These are phyloP conservation scores for Boulengerochromis microlepis DNA, from an alignment of 2,113 vertebrate species.

Conservation along the genomic window DNA sequence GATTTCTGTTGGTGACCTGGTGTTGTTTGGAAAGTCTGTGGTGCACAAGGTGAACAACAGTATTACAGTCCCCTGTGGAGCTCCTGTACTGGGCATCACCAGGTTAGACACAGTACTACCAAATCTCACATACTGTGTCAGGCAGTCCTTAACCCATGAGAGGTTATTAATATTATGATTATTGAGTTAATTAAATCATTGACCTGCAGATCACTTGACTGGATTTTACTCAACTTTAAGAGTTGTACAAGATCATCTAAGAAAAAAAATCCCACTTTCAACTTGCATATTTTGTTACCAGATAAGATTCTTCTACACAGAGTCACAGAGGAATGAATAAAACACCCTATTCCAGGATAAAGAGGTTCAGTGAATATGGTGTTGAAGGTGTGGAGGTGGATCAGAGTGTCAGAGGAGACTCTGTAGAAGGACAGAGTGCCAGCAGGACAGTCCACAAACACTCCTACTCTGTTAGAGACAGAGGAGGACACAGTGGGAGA, in stretches of 20 bases:
- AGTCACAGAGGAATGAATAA: neutral
- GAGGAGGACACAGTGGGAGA: neutral
- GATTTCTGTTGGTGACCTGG: neutral
- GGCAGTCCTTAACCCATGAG: neutral
- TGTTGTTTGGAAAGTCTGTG: neutral
- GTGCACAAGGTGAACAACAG: neutral
- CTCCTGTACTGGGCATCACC: neutral
- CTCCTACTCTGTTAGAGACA: neutral
- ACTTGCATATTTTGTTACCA: neutral
- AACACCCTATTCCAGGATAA: neutral
- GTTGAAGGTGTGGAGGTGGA: neutral
- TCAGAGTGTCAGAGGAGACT: neutral
- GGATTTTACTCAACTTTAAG: neutral
- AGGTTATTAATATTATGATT: neutral
- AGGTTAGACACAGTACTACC: neutral
- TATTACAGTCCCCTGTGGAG: neutral
- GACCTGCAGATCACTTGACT: neutral
- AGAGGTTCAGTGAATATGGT: neutral
- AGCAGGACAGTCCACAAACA: neutral
- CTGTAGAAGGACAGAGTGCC: neutral
- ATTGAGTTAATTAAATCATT: neutral
- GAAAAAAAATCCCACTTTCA: fast-evolving
- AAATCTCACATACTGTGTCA: neutral
- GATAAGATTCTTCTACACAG: neutral
- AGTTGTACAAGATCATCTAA: neutral